Evolutionary conservation across 2,888 invertebrate species (phyloP).

Genomic region (Hedya salicella): DNA sequence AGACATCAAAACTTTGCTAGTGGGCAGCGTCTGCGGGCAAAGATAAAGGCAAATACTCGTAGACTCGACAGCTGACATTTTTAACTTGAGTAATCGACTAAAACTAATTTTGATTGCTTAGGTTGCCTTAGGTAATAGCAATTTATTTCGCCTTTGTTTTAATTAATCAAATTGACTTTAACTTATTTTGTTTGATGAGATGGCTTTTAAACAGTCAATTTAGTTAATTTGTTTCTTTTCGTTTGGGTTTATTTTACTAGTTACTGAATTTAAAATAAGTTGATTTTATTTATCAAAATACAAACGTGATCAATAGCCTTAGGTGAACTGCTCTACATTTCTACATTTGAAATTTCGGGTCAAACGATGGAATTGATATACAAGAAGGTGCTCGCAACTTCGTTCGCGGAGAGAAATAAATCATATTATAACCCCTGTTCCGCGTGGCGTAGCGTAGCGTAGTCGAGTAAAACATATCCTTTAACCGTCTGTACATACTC

Average conservation of each 20-base stretch:
- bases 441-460: no score
- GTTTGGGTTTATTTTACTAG: neutral
- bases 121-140: conserved; percentile 6
- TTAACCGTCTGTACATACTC: no score
- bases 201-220: neutral
- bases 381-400: no score
- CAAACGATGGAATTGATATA: no score
- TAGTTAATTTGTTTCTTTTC: neutral
- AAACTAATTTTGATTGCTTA: conserved; percentile 7
- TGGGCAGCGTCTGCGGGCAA: conserved; percentile 12
- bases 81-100: conserved; percentile 17
- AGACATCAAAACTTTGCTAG: conserved; percentile 36
- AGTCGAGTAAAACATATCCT: no score
- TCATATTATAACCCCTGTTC: no score
- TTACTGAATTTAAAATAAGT: no score
- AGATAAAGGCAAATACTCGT: conserved; percentile 25
- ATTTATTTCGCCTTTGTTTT: conserved; percentile 21
- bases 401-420: no score
- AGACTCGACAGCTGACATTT: conserved; percentile 33
- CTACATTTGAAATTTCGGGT: no score
- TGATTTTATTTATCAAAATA: no score
- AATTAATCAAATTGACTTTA: conserved; percentile 9
- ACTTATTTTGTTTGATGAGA: neutral
- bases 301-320: no score
- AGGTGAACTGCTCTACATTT: no score